Conservation (phyloP, 2,113 vertebrate genomes). For the Laticauda colubrina region DNA sequence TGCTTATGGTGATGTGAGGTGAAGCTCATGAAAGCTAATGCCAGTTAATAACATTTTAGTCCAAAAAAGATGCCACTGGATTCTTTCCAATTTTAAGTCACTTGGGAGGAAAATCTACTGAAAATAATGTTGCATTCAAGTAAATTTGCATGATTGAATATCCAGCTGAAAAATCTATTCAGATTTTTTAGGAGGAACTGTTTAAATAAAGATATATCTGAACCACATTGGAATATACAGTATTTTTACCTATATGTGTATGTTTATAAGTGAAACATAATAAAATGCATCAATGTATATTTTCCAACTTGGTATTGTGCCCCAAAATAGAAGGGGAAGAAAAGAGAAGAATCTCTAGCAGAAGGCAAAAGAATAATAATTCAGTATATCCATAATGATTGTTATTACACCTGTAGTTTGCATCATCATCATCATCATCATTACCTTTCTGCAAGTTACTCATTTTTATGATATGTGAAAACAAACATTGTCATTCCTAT, state of each 20-base stretch:
- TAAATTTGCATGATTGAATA: not conserved
- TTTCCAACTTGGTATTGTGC: not conserved
- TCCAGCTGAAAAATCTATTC: not conserved
- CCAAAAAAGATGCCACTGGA: not conserved
- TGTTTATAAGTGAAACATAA: not conserved
- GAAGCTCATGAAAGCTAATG: not conserved
- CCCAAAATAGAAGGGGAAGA: not conserved
- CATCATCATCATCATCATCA: not conserved
- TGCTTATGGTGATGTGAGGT: not conserved
- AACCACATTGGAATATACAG: too few relatives aligned
- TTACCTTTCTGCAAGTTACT: not conserved
- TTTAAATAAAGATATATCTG: not conserved
- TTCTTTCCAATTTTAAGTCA: not conserved
- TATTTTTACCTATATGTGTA: too few relatives aligned
- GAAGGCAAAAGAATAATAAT: not conserved
- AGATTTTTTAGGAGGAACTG: not conserved
- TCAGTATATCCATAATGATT: not conserved
- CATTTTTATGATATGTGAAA: conserved; percentile 12
- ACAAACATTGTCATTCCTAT: not conserved
- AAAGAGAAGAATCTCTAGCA: not conserved
- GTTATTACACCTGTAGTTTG: not conserved
- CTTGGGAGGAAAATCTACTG: not conserved
- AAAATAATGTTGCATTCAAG: not conserved
- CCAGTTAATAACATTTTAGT: not conserved
- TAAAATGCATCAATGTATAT: not conserved